Evolutionary conservation across 2,888 invertebrate species (phyloP).

Genomic region (Lissocephala sabroskyi): DNA sequence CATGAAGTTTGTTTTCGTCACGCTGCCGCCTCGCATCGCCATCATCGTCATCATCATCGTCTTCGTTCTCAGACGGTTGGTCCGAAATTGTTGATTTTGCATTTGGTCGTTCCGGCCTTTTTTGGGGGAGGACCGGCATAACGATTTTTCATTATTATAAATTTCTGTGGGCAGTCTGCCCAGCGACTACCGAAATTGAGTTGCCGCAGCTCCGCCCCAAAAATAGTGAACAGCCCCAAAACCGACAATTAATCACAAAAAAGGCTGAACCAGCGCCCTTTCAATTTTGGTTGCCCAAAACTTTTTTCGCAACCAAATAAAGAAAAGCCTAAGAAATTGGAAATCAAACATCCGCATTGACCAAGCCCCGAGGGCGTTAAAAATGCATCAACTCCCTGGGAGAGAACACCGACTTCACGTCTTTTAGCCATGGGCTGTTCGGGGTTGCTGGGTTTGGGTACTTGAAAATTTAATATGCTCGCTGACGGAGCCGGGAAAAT

Average conservation of each 20-base stretch:
- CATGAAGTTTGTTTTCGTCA: slow-evolving; percentile 55
- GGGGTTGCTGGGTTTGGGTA: slow-evolving; percentile 15
- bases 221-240: too few relatives aligned
- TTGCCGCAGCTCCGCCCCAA: too few relatives aligned
- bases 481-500: slow-evolving; percentile 34
- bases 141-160: too few relatives aligned
- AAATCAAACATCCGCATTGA: slow-evolving; percentile 50
- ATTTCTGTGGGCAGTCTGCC: too few relatives aligned
- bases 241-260: too few relatives aligned
- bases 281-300: too few relatives aligned
- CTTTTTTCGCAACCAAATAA: slow-evolving; percentile 38
- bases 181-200: too few relatives aligned
- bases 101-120: too few relatives aligned
- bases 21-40: slow-evolving; percentile 26
- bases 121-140: too few relatives aligned
- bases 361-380: slow-evolving; percentile 4
- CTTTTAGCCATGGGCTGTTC: background rate
- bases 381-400: slow-evolving; percentile 25
- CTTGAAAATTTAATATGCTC: slow-evolving; percentile 62
- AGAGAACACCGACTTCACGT: slow-evolving; percentile 6
- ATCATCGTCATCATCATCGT: slow-evolving; percentile 18
- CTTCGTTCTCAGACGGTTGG: too few relatives aligned
- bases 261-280: too few relatives aligned
- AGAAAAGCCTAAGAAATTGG: slow-evolving; percentile 25
- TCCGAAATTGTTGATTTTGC: too few relatives aligned